phyloP scores from a whole-genome alignment of 2,888 invertebrate species.

The Aproaerema taeniolella region DNA sequence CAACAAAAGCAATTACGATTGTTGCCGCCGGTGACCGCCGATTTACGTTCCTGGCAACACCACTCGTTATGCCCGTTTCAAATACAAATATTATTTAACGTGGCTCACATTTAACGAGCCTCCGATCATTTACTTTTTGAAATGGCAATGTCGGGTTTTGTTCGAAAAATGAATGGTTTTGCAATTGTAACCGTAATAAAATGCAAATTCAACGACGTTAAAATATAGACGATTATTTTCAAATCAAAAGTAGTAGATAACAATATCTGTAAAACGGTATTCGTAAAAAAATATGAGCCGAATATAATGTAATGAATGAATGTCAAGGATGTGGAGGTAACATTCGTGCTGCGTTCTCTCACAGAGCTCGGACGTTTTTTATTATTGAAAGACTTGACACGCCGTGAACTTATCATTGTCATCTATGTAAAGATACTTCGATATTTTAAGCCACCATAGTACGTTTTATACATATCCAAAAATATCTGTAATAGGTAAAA shows the following conservation, averaged over 20 bases:
- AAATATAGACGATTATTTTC: too few species aligned
- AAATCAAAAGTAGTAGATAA: too few species aligned
- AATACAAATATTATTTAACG: slow-evolving; percentile 43
- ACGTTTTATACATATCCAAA: too few species aligned
- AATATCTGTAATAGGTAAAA: too few species aligned
- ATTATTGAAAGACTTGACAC: slow-evolving; percentile 16
- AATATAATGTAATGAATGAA: too few species aligned
- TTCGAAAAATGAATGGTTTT: too few species aligned
- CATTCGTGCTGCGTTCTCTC: slow-evolving; percentile 18
- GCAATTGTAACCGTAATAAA: too few species aligned
- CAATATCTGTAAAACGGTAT: too few species aligned
- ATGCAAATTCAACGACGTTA: too few species aligned
- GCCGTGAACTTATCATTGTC: slow-evolving; percentile 15
- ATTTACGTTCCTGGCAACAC: slow-evolving; percentile 42
- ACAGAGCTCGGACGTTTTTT: slow-evolving; percentile 7
- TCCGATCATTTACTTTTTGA: slow-evolving; percentile 26
- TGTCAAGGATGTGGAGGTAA: slow-evolving; percentile 22
- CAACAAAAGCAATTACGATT: slow-evolving; percentile 59
- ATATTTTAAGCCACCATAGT: neutral
- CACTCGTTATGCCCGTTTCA: slow-evolving; percentile 37
- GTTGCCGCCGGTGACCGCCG: slow-evolving; percentile 48
- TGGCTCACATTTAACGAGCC: slow-evolving; percentile 34
- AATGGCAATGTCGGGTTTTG: slow-evolving; percentile 18
- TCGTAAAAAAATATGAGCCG: too few species aligned
- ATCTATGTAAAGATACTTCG: neutral